Evolutionary conservation across 1,140 invertebrate genomes (phyloP), one percentile per base, ranked within the genome.

Genomic region (Pseudoatta argentina): DNA sequence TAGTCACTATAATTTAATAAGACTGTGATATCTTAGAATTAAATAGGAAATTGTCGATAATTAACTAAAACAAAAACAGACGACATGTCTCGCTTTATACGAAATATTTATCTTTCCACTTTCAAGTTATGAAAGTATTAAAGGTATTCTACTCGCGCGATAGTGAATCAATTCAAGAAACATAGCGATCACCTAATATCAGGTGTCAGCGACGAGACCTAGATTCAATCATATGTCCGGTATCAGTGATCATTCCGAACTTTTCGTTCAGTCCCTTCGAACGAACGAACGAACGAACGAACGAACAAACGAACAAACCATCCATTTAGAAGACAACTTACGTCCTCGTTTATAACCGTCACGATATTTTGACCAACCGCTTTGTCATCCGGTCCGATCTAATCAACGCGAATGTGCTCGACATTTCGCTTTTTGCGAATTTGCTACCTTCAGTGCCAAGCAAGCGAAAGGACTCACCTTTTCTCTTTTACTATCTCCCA

Each of bases 401-500:
- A 81, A 81, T 81, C 78, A 81, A 81, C 78, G 34, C 16, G 34
- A 71, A 27, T 81, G 21, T 81, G 5, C 21, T 39, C 63, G 27
- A 55, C 4, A 14, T 48, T 57, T 21, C 6, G 30, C 27, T 2
- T 7, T 44, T 59, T 39, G 21, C 64, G 34, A 53, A 79, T 53
- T 61, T 16, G 21, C 16, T 1, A 12, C 12, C 12, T 5, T 66
- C 12, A 21, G 30, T 14, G 67, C 48, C 18, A 10, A 21, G 3
- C 21, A 48, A 12, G 6, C n/a, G 63, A 2, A 48, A 39, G 3
- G 18, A 89, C 86, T 34, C 91, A 94, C 93, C 93, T 94, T 89
- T 78, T 86, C 67, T 77, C 61, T 51, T 86, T 83, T 93, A 93
- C 87, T 93, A 93, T 87, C 93, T 93, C 92, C 94, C 93, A 93